Conservation (phyloP, 2,888 invertebrate species). For the Tribolium freemani region DNA sequence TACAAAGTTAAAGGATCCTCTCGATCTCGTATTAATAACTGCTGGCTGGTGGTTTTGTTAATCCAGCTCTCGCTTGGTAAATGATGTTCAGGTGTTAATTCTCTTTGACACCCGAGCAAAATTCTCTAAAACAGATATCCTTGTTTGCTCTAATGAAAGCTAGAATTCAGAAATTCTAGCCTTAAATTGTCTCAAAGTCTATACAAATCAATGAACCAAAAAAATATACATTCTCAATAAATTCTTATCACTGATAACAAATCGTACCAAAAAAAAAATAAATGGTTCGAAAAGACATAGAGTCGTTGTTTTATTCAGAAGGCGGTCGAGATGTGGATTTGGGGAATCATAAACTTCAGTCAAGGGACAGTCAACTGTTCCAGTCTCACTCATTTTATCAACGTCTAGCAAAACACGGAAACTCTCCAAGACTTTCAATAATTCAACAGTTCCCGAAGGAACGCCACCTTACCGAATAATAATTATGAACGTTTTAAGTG, state of each 20-base stretch:
- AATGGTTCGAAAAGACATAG: conserved; percentile 52
- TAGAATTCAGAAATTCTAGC: neutral
- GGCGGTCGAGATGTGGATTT: conserved; percentile 59
- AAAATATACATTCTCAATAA: conserved; percentile 34
- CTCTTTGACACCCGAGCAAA: conserved; percentile 22
- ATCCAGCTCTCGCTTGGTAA: neutral
- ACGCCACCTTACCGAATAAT: conserved; percentile 21
- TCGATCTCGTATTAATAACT: neutral
- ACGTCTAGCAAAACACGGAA: conserved; percentile 46
- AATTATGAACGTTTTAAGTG: conserved; percentile 23
- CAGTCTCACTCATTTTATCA: conserved; percentile 56
- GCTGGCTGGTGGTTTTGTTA: conserved; percentile 12
- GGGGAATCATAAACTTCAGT: conserved; percentile 59
- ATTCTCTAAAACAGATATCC: conserved; percentile 16
- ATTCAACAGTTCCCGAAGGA: conserved; percentile 36
- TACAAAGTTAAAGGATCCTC: neutral
- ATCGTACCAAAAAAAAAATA: conserved; percentile 51
- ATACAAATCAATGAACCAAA: conserved; percentile 24
- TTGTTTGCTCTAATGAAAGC: conserved; percentile 9
- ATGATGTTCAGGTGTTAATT: conserved; percentile 25
- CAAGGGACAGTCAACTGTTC: conserved; percentile 54
- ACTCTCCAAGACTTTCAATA: conserved; percentile 47
- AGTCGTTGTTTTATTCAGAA: conserved; percentile 59
- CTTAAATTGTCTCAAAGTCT: neutral
- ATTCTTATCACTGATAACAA: conserved; percentile 48